These are phyloP conservation scores for Augochlora pura DNA, from an alignment of 1,140 invertebrate genomes.

Conservation along the genomic window DNA sequence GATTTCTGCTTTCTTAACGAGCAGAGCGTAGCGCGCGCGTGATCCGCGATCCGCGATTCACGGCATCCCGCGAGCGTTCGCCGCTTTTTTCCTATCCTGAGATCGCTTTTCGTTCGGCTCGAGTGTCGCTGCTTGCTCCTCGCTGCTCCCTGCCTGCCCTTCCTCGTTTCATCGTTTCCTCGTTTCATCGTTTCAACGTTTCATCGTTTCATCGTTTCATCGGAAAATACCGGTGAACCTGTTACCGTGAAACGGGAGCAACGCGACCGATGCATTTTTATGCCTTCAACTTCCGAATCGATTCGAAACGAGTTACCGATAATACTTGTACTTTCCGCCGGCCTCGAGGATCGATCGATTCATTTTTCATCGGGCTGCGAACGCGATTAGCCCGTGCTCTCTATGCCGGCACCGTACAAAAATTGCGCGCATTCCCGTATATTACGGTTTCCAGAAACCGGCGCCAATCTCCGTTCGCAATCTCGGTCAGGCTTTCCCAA, in stretches of 20 bases:
- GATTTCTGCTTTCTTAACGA: slow-evolving; percentile 20
- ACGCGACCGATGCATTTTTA: neutral
- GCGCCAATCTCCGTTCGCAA: too few relatives aligned
- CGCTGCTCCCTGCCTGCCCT: too few relatives aligned
- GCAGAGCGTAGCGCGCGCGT: neutral
- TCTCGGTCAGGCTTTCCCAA: too few relatives aligned
- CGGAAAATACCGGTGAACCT: neutral
- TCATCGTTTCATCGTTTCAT: neutral
- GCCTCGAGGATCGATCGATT: too few relatives aligned
- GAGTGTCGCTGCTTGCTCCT: neutral
- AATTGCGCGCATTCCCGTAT: too few relatives aligned
- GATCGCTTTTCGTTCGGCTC: neutral
- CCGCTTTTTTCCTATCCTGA: neutral
- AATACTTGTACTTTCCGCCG: neutral
- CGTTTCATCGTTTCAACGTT: neutral
- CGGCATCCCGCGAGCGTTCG: neutral
- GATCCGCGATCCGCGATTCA: neutral
- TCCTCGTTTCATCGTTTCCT: too few relatives aligned
- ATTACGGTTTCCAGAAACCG: too few relatives aligned
- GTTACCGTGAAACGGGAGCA: neutral
- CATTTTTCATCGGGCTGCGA: too few relatives aligned
- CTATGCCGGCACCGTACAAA: too few relatives aligned
- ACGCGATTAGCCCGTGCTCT: too few relatives aligned
- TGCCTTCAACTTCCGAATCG: neutral
- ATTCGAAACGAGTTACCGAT: neutral